Conservation (phyloP, 2,888 invertebrate genomes). For the Synergus umbraculus region DNA sequence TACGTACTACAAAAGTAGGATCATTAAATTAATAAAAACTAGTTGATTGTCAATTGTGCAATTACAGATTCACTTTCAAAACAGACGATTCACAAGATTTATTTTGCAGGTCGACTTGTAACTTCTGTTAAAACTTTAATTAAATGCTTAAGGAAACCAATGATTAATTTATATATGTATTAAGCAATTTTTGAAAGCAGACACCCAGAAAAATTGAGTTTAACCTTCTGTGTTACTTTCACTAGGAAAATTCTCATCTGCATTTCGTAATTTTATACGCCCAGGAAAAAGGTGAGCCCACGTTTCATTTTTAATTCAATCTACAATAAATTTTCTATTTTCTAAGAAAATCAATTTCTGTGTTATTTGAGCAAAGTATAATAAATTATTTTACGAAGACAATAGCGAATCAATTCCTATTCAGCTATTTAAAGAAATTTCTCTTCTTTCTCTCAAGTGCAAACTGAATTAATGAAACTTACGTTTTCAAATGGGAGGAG, state of each 20-base stretch:
- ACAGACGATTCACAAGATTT: background rate
- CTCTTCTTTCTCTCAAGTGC: too few relatives aligned
- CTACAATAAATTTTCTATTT: background rate
- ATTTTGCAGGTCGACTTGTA: background rate
- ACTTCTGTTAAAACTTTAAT: background rate
- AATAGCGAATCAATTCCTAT: too few relatives aligned
- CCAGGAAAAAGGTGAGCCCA: slow-evolving; percentile 13
- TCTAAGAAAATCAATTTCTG: background rate
- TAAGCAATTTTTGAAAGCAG: background rate
- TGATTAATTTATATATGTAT: slow-evolving; percentile 19
- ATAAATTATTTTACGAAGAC: too few relatives aligned
- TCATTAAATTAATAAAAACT: slow-evolving; percentile 34
- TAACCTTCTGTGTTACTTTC: slow-evolving; percentile 13
- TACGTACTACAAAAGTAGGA: background rate
- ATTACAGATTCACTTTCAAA: slow-evolving; percentile 24
- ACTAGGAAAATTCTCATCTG: slow-evolving; percentile 2
- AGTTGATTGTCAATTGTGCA: slow-evolving; percentile 23
- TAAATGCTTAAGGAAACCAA: background rate
- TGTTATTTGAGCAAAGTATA: background rate
- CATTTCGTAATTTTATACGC: slow-evolving; percentile 12
- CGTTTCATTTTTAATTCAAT: background rate
- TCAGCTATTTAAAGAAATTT: too few relatives aligned
- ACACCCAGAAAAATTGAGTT: slow-evolving; percentile 31
- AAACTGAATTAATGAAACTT: too few relatives aligned
- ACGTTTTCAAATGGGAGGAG: too few relatives aligned